These are phyloP conservation scores for Erpetoichthys calabaricus DNA, from an alignment of 2,797 vertebrate genomes.

Conservation along the genomic window DNA sequence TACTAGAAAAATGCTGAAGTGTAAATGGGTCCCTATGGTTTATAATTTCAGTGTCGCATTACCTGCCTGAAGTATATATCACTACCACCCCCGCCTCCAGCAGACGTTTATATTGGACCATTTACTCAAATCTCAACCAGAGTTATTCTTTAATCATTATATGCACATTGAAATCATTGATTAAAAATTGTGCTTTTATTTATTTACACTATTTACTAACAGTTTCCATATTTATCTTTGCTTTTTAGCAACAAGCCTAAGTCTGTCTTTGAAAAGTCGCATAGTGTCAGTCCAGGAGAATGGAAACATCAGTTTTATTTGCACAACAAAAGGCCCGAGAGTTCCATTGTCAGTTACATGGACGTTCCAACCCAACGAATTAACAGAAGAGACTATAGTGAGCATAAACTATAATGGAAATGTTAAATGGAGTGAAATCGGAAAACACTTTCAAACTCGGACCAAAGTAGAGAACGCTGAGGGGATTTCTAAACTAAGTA, in stretches of 20 bases:
- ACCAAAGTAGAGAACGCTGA: constrained; percentile 7
- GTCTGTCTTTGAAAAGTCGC: constrained; percentile 29
- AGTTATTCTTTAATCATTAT: no score
- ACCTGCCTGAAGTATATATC: no score
- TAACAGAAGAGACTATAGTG: constrained; percentile 29
- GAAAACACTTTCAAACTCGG: constrained; percentile 36
- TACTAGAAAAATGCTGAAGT: no score
- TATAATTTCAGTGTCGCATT: no score
- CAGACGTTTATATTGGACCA: no score
- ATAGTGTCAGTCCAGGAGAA: constrained; percentile 9
- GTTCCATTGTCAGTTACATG: constrained; percentile 36
- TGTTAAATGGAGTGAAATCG: constrained; percentile 35
- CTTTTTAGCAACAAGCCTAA: constrained; percentile 29
- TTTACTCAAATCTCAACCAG: no score
- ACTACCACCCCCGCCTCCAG: no score
- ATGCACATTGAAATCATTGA: no score
- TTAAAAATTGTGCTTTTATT: no score
- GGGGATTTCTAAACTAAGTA: constrained; percentile 22
- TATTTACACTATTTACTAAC: no score
- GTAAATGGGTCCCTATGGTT: no score
- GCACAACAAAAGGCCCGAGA: constrained; percentile 24
- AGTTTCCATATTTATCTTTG: neutral
- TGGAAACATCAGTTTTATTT: constrained; percentile 29
- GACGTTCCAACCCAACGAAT: constrained; percentile 24
- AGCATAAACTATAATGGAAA: constrained; percentile 26